Conservation (phyloP, 2,888 invertebrate species). For the Leptothorax acervorum region DNA sequence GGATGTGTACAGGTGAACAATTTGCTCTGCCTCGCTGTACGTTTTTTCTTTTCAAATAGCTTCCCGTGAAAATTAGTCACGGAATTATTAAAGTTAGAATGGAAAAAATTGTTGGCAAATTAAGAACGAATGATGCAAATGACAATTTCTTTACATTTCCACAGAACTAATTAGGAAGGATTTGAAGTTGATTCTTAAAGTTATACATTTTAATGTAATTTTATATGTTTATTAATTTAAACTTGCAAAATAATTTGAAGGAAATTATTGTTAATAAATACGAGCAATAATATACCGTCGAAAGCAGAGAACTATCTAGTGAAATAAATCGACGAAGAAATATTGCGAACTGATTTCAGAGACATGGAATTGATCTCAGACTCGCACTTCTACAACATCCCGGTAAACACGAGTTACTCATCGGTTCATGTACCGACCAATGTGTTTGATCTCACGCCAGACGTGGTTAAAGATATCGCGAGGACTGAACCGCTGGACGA, state of each 20-base stretch:
- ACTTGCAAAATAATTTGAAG: background rate
- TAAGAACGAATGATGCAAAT: background rate
- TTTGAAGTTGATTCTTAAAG: background rate
- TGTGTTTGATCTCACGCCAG: slow-evolving; percentile 91
- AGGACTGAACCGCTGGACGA: slow-evolving; percentile 96
- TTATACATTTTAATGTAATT: background rate
- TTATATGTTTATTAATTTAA: background rate
- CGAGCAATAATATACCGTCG: background rate
- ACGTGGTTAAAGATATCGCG: slow-evolving; percentile 91
- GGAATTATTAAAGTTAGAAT: too few species aligned
- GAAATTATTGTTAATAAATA: background rate
- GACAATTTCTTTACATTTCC: background rate
- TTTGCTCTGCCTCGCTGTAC: slow-evolving; percentile 7
- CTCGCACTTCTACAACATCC: slow-evolving; percentile 94
- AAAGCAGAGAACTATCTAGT: background rate
- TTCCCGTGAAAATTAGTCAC: background rate
- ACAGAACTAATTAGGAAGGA: background rate
- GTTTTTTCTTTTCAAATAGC: background rate
- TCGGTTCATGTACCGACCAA: slow-evolving; percentile 98
- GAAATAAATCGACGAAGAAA: background rate
- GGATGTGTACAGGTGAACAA: slow-evolving; percentile 39
- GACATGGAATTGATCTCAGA: slow-evolving; percentile 89
- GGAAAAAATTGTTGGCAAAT: background rate
- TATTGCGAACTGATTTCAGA: slow-evolving; percentile 73
- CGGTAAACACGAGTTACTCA: slow-evolving; percentile 92